Evolutionary conservation across 2,888 invertebrate species (phyloP).

Genomic region (Miltochrista miniata): DNA sequence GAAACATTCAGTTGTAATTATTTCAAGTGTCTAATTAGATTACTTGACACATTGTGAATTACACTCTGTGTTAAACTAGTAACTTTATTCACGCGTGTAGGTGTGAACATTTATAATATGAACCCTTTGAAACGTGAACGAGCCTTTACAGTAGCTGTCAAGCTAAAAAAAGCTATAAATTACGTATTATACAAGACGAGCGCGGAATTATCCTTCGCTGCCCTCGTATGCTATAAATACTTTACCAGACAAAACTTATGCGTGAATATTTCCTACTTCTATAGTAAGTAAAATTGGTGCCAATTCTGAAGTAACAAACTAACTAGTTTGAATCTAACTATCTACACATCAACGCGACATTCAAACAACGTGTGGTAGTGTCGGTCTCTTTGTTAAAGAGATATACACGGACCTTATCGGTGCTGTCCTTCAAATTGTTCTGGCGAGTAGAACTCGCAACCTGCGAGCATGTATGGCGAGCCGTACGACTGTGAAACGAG

Average conservation of each 20-base stretch:
- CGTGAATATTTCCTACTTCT: background rate
- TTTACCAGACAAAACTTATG: background rate
- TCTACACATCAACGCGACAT: slow-evolving; percentile 4
- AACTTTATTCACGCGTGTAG: no score
- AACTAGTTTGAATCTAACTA: slow-evolving; percentile 4
- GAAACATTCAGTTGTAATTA: no score
- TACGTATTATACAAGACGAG: no score
- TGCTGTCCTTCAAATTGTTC: slow-evolving; percentile 6
- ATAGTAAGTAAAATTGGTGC: slow-evolving; percentile 3
- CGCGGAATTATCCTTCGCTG: no score
- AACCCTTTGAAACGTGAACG: no score
- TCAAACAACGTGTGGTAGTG: background rate
- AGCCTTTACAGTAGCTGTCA: no score
- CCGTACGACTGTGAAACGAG: slow-evolving; percentile 11
- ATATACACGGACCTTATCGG: slow-evolving; percentile 11
- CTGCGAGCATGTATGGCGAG: slow-evolving; percentile 13
- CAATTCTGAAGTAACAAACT: slow-evolving; percentile 4
- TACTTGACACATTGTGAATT: no score
- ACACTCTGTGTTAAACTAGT: no score
- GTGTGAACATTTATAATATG: no score
- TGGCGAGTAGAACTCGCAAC: slow-evolving; percentile 7
- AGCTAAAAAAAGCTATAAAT: no score
- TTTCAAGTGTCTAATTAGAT: no score
- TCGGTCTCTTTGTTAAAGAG: background rate
- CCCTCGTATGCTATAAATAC: no score